Base-by-base conservation (phyloP, 2,113 vertebrate species). In the Psilopogon haemacephalus region DNA sequence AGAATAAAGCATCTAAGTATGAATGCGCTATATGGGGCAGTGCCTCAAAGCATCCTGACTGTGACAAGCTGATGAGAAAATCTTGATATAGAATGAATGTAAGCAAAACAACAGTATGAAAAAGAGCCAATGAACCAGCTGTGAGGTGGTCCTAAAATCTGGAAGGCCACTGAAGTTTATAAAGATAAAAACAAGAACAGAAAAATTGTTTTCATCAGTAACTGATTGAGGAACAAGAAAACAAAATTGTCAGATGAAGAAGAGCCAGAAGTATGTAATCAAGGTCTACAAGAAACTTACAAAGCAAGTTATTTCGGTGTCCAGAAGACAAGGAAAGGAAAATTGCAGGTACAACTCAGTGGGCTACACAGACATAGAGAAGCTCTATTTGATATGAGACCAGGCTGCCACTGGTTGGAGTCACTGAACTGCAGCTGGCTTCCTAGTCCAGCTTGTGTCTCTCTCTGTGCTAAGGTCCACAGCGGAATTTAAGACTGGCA, bases 41-140 rank as follows among this genome's bases (percentile, higher is more conserved):
- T 55, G 68, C 55, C 92, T 85, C 50, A 91, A 79, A 94, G 59
- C 68, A 89, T 56, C 18, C 35, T 75, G n/a, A 50, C 37, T 69
- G 42, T 88, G 82, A 83, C 68, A 91, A 91, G 64, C 30, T 88
- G 79, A 86, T 79, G 88, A 58, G 59, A 76, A 94, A 93, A 88
- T 58, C 63, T 70, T 75, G 23, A 76, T 27, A 58, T 73, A 46
- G 30, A 86, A 79, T 28, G 14, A 75, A 89, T 72, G 52, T 54
- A 76, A 50, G 17, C 83, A 7, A 87, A 87, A 84, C 89, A 87
- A 48, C 5, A 62, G 23, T 62, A 65, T 15, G n/a, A 84, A 9
- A 82, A 91, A 78, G 11, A 88, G 63, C n/a, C 3, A 11, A 14
- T 11, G n/a, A 79, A 32, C 14, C 70, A 89, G 88, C 50, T 69